A percentile compares a stretch with the other conserved stretches of the same genome.
Evolutionary conservation across 2,888 invertebrate species (phyloP).

Genomic region (Unio pictorum): DNA sequence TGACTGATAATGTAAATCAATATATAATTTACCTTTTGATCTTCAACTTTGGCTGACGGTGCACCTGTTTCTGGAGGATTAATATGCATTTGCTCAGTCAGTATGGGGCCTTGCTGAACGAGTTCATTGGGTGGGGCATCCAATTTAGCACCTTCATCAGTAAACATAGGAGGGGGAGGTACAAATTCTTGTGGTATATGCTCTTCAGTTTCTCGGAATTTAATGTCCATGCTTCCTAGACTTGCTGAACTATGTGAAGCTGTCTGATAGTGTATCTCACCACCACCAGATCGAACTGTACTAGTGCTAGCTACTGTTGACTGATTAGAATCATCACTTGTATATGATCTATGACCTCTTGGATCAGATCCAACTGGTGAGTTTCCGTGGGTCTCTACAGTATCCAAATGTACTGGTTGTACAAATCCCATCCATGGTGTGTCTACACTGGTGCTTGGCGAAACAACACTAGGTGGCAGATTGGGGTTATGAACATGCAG

Average conservation of each 20-base stretch:
- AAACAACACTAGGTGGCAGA: conserved; percentile 6
- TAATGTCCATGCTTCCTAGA: conserved; percentile 12
- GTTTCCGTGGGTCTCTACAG: conserved; percentile 22
- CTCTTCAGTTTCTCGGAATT: conserved; percentile 38
- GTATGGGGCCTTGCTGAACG: conserved; percentile 1
- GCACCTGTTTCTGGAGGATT: too few species aligned
- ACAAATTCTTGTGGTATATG: conserved; percentile 35
- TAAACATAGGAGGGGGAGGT: conserved; percentile 41
- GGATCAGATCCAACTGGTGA: conserved; percentile 32
- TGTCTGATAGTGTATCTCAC: conserved; percentile 14
- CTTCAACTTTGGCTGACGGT: too few species aligned
- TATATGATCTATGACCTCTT: conserved; percentile 24
- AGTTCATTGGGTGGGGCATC: conserved; percentile 21
- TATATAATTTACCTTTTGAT: too few species aligned
- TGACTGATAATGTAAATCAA: too few species aligned
- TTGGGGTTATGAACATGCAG: conserved; percentile 37
- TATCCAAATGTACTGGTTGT: conserved; percentile 38
- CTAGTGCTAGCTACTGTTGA: conserved; percentile 28
- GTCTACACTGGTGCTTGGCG: conserved; percentile 22
- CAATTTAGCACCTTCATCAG: conserved; percentile 27
- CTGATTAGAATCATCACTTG: conserved; percentile 32
- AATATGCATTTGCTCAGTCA: neutral
- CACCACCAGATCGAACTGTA: conserved; percentile 27
- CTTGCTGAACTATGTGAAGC: conserved; percentile 21
- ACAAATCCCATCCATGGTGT: conserved; percentile 31